These are phyloP conservation scores for Drosophila suboccidentalis DNA, from an alignment of 2,888 invertebrate genomes.

Conservation along the genomic window DNA sequence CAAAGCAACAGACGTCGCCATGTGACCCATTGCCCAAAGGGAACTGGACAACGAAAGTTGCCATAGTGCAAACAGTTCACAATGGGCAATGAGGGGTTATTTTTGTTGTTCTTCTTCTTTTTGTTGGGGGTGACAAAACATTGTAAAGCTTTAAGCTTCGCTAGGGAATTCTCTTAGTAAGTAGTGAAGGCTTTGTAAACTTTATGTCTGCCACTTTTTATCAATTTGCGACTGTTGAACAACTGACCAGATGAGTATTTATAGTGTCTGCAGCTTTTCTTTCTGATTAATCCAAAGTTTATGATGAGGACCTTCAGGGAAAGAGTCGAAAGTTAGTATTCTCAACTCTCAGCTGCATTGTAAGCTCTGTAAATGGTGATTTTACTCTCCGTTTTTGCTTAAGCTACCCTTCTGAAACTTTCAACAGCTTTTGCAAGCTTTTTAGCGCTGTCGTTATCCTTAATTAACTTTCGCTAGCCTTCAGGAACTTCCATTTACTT, in stretches of 20 bases:
- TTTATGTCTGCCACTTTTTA: neutral
- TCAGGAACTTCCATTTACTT: neutral
- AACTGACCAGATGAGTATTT: neutral
- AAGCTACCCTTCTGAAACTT: neutral
- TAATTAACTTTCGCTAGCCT: neutral
- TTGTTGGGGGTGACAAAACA: neutral
- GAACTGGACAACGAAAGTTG: slow-evolving; percentile 13
- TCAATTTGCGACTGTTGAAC: neutral
- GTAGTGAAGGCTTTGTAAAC: neutral
- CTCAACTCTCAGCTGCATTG: neutral
- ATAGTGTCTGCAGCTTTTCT: neutral
- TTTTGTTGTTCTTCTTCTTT: neutral
- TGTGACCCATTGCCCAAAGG: slow-evolving; percentile 13
- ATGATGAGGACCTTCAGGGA: neutral
- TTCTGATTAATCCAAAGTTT: slow-evolving; percentile 3
- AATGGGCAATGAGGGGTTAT: neutral
- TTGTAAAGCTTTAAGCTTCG: slow-evolving; percentile 8
- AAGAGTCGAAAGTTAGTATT: neutral
- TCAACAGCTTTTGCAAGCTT: neutral
- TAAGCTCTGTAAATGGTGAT: neutral
- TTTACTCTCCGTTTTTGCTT: neutral
- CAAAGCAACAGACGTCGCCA: slow-evolving; percentile 27
- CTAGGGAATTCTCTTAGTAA: neutral
- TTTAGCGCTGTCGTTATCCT: neutral
- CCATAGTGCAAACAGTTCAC: neutral